Evolutionary conservation across 2,888 invertebrate species (phyloP).

Genomic region (Orthonychiurus folsomi): DNA sequence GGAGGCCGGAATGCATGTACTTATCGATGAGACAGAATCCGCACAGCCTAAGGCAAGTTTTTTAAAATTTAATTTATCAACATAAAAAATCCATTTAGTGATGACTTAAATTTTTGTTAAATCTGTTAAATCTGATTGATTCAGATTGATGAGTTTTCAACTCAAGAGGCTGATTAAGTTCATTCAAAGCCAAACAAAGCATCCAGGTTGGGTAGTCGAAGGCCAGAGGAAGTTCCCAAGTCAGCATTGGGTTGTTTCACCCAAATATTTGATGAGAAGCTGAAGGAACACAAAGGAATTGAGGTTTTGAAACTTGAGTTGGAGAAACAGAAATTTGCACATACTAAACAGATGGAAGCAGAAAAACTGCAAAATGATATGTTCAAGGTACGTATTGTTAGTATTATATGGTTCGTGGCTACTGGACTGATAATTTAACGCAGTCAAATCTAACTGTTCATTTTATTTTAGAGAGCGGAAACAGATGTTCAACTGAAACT

Average conservation of each 20-base stretch:
- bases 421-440: no score
- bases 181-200: no score
- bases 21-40: no score
- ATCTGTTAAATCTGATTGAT: no score
- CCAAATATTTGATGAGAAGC: constrained; percentile 7
- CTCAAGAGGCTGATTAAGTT: no score
- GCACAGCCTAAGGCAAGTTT: no score
- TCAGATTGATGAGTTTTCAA: no score
- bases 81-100: no score
- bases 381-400: neutral
- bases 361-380: constrained; percentile 4
- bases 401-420: neutral
- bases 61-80: no score
- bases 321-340: neutral
- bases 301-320: constrained; percentile 1
- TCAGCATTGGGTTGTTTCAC: neutral
- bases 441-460: neutral
- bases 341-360: constrained; percentile 1
- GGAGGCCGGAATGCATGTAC: no score
- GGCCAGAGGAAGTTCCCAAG: neutral
- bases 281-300: constrained; percentile 7
- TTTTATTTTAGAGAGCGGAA: neutral
- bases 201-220: no score
- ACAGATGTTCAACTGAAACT: constrained; percentile 1
- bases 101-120: no score